A percentile compares a stretch with the other conserved stretches of the same genome.
Conservation (phyloP, 2,113 vertebrate species). For the Ceratotherium simum region DNA sequence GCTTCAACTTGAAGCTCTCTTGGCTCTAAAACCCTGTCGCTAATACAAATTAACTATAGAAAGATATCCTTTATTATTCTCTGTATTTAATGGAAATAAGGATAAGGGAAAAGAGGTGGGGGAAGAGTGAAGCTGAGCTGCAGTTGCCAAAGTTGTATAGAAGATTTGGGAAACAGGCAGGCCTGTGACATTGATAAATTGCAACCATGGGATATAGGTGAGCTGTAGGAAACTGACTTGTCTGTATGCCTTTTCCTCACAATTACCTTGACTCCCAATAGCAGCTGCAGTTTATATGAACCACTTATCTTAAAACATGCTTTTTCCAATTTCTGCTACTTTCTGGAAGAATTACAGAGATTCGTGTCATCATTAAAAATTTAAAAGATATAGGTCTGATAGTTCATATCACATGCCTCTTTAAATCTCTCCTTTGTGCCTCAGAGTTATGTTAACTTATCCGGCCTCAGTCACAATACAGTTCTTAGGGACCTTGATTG, state of each 20-base stretch:
- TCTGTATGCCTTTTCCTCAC: background rate
- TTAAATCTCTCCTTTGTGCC: background rate
- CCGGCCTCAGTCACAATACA: background rate
- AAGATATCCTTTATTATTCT: background rate
- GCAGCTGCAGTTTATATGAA: background rate
- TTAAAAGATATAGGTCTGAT: background rate
- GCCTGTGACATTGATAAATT: background rate
- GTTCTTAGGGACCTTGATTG: background rate
- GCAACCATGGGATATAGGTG: background rate
- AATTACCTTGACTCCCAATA: background rate
- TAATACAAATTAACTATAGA: slow-evolving; percentile 24
- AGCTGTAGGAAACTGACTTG: background rate
- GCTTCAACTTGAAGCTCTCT: background rate
- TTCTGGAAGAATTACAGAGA: background rate
- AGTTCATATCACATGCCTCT: background rate
- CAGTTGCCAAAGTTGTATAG: background rate
- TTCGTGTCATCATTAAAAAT: background rate
- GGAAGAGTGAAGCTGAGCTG: background rate
- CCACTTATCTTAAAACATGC: background rate
- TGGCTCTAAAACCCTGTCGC: background rate
- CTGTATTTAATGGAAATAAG: slow-evolving; percentile 14
- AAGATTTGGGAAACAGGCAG: background rate
- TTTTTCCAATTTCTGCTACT: background rate
- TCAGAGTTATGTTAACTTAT: background rate
- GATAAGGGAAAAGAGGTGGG: background rate